Percentiles rank a stretch among this genome's conserved stretches.
Conservation (phyloP, 2,113 vertebrate genomes). For the Phaethon lepturus region DNA sequence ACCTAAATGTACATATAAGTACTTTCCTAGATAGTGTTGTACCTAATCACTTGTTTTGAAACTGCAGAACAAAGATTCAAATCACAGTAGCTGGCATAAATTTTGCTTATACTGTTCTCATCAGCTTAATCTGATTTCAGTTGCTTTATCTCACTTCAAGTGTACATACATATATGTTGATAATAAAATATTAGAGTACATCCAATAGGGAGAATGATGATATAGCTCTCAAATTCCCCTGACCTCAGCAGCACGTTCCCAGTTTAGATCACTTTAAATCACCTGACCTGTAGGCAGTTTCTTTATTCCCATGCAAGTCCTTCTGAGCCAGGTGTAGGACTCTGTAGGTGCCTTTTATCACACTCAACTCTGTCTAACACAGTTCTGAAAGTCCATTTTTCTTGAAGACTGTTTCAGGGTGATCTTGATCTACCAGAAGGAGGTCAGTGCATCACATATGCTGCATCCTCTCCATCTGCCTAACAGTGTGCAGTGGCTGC, state of each 20-base stretch:
- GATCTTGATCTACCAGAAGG: not conserved
- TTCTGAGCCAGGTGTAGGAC: not conserved
- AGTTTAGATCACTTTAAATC: not conserved
- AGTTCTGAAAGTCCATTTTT: not conserved
- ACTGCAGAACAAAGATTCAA: not conserved
- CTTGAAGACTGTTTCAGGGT: not conserved
- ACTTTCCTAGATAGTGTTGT: not conserved
- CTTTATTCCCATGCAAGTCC: accelerated
- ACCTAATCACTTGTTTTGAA: not conserved
- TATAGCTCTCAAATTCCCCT: not conserved
- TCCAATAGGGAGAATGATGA: not conserved
- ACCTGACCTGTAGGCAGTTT: not conserved
- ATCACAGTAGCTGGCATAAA: not conserved
- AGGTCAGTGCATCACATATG: not conserved
- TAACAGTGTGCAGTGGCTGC: accelerated
- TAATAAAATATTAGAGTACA: slow-evolving; percentile 4
- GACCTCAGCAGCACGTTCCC: accelerated
- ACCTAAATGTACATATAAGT: accelerated
- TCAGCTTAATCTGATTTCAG: not conserved
- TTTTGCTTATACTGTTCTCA: not conserved
- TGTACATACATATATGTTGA: not conserved
- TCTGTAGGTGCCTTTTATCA: not conserved
- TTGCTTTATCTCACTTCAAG: not conserved
- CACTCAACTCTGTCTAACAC: not conserved
- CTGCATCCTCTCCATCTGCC: not conserved